Conservation (phyloP, 2,888 invertebrate genomes). For the Lasioglossum vierecki region DNA sequence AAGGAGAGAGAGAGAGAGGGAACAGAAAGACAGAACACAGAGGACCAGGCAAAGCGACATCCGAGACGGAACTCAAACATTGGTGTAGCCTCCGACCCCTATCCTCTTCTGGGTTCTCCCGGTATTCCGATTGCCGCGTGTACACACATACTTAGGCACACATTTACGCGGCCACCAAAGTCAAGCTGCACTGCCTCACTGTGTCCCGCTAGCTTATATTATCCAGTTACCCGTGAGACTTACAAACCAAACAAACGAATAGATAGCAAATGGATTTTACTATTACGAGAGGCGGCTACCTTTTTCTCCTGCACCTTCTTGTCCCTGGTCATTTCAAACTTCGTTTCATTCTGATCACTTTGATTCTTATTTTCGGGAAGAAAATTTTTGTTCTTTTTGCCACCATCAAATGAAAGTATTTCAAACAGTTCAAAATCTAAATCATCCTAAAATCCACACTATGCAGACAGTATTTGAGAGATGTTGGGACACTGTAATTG, state of each 20-base stretch:
- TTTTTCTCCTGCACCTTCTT: neutral
- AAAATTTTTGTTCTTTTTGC: neutral
- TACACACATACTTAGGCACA: conserved; percentile 72
- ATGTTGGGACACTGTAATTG: too few species aligned
- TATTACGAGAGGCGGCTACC: conserved; percentile 35
- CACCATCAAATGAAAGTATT: neutral
- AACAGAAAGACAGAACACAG: conserved; percentile 52
- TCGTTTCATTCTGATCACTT: neutral
- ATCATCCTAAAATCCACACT: neutral
- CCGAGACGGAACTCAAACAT: conserved; percentile 79
- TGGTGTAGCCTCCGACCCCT: conserved; percentile 70
- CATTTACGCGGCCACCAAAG: conserved; percentile 73
- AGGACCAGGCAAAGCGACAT: conserved; percentile 73
- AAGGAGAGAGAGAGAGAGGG: neutral
- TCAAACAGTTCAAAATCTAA: neutral
- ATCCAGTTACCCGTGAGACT: conserved; percentile 77
- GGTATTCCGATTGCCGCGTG: conserved; percentile 52
- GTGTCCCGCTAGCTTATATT: conserved; percentile 73
- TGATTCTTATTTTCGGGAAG: neutral
- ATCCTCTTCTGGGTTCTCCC: conserved; percentile 45
- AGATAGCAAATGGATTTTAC: conserved; percentile 70
- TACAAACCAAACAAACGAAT: conserved; percentile 78
- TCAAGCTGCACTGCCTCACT: conserved; percentile 69
- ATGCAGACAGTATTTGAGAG: too few species aligned
- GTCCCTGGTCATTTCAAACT: neutral